Conservation (phyloP, 2,113 vertebrate species). For the Pluvialis apricaria region DNA sequence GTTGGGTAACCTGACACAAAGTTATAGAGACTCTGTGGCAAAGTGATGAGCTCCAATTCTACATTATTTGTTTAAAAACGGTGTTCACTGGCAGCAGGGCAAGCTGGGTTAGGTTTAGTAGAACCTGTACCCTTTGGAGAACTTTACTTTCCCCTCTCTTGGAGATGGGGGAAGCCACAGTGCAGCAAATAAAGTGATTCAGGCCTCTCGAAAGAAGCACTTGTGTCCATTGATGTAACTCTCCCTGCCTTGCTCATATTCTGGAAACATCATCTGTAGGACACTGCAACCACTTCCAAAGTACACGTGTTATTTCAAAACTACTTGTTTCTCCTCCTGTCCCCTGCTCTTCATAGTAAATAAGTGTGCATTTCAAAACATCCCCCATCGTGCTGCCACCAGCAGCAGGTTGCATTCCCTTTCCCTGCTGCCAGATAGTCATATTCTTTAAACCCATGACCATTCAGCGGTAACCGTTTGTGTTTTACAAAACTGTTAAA, state of each 20-base stretch:
- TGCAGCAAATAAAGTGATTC: not conserved
- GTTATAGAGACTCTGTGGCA: not conserved
- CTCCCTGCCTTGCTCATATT: accelerated
- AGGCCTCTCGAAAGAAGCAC: not conserved
- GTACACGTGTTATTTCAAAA: not conserved
- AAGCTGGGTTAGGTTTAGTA: not conserved
- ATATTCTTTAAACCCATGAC: not conserved
- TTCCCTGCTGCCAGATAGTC: not conserved
- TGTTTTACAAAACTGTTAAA: not conserved
- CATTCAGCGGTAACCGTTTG: no score
- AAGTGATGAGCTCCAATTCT: not conserved
- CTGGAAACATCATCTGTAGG: not conserved
- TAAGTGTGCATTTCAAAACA: not conserved
- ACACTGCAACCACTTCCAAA: not conserved
- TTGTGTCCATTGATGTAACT: no score
- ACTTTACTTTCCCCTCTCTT: accelerated
- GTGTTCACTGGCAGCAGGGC: not conserved
- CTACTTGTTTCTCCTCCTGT: not conserved
- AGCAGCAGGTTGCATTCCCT: not conserved
- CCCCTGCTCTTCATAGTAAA: not conserved
- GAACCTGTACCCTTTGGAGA: not conserved
- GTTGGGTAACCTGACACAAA: not conserved
- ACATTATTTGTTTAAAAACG: not conserved
- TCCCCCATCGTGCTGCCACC: accelerated
- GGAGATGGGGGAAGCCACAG: not conserved